Conservation (phyloP, 1,140 invertebrate species). For the Andrena cerasifolii region DNA sequence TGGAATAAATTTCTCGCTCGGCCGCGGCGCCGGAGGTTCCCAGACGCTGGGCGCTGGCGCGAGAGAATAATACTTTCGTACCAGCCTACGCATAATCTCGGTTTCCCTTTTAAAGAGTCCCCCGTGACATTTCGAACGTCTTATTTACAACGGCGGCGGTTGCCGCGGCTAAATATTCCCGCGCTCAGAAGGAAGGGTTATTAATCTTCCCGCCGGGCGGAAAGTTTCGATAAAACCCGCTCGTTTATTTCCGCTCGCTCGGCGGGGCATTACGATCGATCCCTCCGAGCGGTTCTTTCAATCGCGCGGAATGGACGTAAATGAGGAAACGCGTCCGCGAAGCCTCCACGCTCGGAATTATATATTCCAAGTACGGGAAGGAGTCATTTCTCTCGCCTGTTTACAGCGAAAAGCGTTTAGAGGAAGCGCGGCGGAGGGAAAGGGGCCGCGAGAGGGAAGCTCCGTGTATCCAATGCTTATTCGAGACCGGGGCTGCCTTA, state of each 20-base stretch:
- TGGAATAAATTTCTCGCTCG: too few species aligned
- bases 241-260: constrained; percentile 25
- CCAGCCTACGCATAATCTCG: too few species aligned
- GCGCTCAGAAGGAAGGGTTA: not conserved
- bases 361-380: not conserved
- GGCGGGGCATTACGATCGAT: constrained; percentile 16
- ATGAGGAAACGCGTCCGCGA: not conserved
- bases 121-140: not conserved
- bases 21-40: too few species aligned
- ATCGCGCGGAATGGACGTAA: not conserved
- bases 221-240: constrained; percentile 29
- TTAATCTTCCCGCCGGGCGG: constrained; percentile 18
- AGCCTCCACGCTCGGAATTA: not conserved
- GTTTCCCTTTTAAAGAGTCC: not conserved
- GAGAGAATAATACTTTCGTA: too few species aligned
- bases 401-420: constrained; percentile 25
- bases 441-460: not conserved
- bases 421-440: not conserved
- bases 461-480: not conserved
- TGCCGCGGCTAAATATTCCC: not conserved
- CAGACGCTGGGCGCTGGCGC: too few species aligned
- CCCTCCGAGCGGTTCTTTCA: not conserved
- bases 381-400: not conserved
- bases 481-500: constrained; percentile 5
- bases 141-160: not conserved